A percentile compares a stretch with the other conserved stretches of the same genome.
Conservation (phyloP, 2,797 vertebrate genomes). For the Lemur catta region DNA sequence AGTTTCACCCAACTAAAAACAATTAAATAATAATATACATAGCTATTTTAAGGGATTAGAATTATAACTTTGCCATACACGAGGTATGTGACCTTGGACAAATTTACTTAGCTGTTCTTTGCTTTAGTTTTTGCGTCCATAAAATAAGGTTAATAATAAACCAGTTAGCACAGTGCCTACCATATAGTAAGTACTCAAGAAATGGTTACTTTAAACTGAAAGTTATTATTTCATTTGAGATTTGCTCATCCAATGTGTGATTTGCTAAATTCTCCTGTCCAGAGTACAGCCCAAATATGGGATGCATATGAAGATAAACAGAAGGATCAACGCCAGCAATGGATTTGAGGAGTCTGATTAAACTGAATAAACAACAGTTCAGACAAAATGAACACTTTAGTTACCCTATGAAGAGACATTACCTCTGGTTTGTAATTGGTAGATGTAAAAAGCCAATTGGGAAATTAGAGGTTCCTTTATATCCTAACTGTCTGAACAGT, state of each 20-base stretch:
- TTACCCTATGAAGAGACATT: not conserved
- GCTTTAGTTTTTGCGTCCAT: conserved; percentile 28
- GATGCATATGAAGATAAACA: conserved; percentile 6
- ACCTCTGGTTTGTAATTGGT: conserved; percentile 16
- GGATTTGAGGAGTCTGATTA: not conserved
- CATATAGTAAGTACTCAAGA: conserved; percentile 1
- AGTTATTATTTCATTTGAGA: conserved; percentile 22
- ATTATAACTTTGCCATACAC: not conserved
- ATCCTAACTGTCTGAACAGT: not conserved
- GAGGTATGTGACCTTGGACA: not conserved
- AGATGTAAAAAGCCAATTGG: not conserved
- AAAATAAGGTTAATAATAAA: conserved; percentile 29
- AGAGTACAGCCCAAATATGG: not conserved
- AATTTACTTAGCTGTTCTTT: not conserved
- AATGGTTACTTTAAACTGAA: not conserved
- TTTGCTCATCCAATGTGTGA: not conserved
- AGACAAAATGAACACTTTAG: conserved; percentile 14
- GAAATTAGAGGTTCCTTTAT: conserved; percentile 1
- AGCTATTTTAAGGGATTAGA: not conserved
- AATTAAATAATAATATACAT: not conserved
- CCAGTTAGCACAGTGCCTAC: not conserved
- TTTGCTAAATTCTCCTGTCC: not conserved
- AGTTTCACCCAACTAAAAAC: not conserved
- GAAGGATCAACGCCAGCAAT: not conserved
- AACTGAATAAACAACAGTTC: not conserved